Evolutionary conservation across 2,113 vertebrate species (phyloP), one percentile per base, ranked within the genome.

Genomic region (Sander vitreus): DNA sequence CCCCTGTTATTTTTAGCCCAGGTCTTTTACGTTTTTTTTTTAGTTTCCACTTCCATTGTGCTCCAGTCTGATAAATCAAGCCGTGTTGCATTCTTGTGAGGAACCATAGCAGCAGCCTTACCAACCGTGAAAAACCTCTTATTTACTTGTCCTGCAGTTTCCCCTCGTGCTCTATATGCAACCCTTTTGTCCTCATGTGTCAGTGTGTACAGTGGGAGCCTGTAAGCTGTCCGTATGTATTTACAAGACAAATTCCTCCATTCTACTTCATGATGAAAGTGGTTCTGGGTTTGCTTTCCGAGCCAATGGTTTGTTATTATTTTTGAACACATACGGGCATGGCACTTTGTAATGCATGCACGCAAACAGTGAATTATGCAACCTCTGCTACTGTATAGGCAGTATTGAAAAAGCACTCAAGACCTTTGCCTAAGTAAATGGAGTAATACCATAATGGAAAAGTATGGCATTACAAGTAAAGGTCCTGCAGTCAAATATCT

Each of bases 1-100:
- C 14, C 27, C 15, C 39, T 33, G 72, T 65, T 88, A 88, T 88
- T 87, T 91, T 87, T 85, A 87, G 76, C 86, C 3, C 21, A 5
- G n/a, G 73, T 33, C 19, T 73, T 81, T 43, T 12, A 10, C 4
- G 1, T 19, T 11, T 12, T 64, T 83, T 58, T 69, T 47, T n/a
- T n/a, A 58, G 51, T 64, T 76, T 51, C 59, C 62, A 36, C 66
- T 64, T 72, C 65, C 60, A 72, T 81, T 78, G 71, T 76, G 66
- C 62, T 86, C 51, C 64, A 55, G 68, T 60, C 47, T 57, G 77
- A 57, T 58, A 33, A 78, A 73, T 83, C 65, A 51, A 4, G 25
- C 30, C 1, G 84, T 10, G 67, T 48, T 74, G 60, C 73, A 27
- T 81, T 78, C 66, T 65, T 50, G 18, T 59, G 62, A 45, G 5